Percentiles rank a stretch among this genome's conserved stretches.
phyloP scores from a whole-genome alignment of 2,888 invertebrate species.

The Prostheceraeus crozeri region DNA sequence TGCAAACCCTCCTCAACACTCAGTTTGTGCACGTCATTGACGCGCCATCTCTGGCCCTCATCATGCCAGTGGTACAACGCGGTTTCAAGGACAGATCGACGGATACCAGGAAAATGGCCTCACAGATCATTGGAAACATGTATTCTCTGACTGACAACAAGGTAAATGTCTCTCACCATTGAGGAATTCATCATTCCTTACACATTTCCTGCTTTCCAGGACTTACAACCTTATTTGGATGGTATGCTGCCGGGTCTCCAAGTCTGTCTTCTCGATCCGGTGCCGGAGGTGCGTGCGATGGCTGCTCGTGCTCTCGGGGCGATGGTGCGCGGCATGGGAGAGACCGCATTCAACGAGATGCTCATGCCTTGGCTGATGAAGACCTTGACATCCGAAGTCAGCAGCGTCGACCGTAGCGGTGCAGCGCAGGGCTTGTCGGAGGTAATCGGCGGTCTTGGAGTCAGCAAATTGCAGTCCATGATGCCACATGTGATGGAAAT shows the following conservation, averaged over 20 bases:
- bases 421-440: conserved; percentile 91
- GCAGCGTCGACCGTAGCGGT: conserved; percentile 85
- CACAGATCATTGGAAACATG: conserved; percentile 99
- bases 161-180: conserved; percentile 45
- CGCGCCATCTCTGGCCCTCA: conserved; percentile 90
- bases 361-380: conserved; percentile 96
- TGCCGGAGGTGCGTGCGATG: conserved; percentile 90
- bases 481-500: conserved; percentile 95
- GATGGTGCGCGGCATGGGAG: conserved; percentile 94
- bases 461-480: conserved; percentile 82
- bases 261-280: conserved; percentile 87
- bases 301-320: conserved; percentile 91
- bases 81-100: conserved; percentile 95
- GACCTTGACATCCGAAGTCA: conserved; percentile 84
- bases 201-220: conserved; percentile 57
- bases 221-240: conserved; percentile 86
- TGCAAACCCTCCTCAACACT: conserved; percentile 69
- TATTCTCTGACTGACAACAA: conserved; percentile 97
- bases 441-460: conserved; percentile 89
- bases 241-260: conserved; percentile 93
- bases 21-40: conserved; percentile 98
- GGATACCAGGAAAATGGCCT: conserved; percentile 96
- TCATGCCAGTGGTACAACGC: conserved; percentile 97
- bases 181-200: conserved; percentile 10
- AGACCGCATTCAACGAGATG: conserved; percentile 76